Evolutionary conservation across 2,797 vertebrate species (phyloP).

Genomic region (Ptychobarbus kaznakovi): DNA sequence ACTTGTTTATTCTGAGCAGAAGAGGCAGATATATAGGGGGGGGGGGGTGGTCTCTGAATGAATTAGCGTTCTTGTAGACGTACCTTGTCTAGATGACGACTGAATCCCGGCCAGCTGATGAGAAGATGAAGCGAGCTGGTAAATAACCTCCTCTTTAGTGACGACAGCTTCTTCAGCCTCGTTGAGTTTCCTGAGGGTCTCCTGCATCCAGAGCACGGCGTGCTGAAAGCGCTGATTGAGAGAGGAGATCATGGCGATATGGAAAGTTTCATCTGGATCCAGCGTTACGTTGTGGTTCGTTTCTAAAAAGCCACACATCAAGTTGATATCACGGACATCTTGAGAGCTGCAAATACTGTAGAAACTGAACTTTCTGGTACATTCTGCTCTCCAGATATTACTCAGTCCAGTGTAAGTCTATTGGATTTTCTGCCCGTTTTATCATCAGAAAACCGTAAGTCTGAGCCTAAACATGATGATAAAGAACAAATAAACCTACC

Average conservation of each 20-base stretch:
- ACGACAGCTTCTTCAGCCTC: conserved; percentile 72
- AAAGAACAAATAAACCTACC: conserved; percentile 42
- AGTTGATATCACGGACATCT: background rate
- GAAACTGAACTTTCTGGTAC: background rate
- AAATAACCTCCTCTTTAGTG: conserved; percentile 75
- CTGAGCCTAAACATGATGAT: background rate
- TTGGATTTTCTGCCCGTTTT: background rate
- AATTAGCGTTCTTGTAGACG: background rate
- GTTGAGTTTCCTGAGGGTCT: conserved; percentile 64
- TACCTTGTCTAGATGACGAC: conserved; percentile 75
- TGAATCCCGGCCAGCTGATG: conserved; percentile 81
- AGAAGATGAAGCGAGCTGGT: conserved; percentile 80
- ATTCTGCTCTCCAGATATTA: background rate
- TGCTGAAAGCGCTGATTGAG: conserved; percentile 37
- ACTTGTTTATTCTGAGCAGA: background rate
- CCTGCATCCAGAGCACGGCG: conserved; percentile 56
- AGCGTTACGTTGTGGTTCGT: conserved; percentile 13
- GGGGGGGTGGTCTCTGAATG: background rate
- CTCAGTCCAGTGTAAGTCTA: background rate
- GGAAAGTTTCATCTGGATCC: conserved; percentile 58
- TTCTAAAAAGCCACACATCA: conserved; percentile 12
- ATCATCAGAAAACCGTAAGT: background rate
- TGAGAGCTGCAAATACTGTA: background rate
- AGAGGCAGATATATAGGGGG: background rate
- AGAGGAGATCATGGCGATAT: conserved; percentile 54